Evolutionary conservation across 2,797 vertebrate species (phyloP).

Genomic region (Danio choprae): DNA sequence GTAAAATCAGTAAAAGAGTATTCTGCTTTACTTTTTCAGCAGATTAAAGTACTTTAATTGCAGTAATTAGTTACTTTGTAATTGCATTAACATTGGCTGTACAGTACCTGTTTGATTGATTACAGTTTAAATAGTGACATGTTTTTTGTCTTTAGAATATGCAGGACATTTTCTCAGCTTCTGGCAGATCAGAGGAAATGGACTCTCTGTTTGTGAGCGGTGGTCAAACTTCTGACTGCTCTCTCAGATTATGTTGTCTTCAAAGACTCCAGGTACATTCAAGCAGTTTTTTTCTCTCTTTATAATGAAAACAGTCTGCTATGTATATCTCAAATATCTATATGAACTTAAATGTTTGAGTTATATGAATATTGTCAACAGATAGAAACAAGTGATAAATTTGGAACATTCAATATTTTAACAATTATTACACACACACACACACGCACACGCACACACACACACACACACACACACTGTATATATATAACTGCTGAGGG

Average conservation of each 20-base stretch:
- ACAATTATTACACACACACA: too few relatives aligned
- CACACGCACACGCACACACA: too few relatives aligned
- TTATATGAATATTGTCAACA: too few relatives aligned
- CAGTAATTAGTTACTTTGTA: too few relatives aligned
- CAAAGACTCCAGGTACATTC: constrained; percentile 84
- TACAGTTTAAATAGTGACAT: not conserved
- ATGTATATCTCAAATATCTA: not conserved
- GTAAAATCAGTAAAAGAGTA: too few relatives aligned
- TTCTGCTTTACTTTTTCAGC: too few relatives aligned
- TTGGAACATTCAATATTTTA: too few relatives aligned
- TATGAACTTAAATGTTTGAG: too few relatives aligned
- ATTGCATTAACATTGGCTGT: not conserved
- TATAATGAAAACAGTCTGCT: not conserved
- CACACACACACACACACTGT: too few relatives aligned
- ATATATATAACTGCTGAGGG: too few relatives aligned
- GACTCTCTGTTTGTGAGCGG: constrained; percentile 76
- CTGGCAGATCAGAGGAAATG: constrained; percentile 73
- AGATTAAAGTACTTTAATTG: too few relatives aligned
- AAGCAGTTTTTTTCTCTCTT: not conserved
- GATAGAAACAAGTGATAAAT: too few relatives aligned
- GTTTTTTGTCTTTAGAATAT: constrained; percentile 66
- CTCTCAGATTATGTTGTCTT: constrained; percentile 80
- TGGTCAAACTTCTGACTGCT: constrained; percentile 72
- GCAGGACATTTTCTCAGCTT: constrained; percentile 69
- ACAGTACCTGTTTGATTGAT: not conserved